Percentiles rank a stretch among this genome's conserved stretches.
These are phyloP conservation scores for Gryllus bimaculatus DNA, from an alignment of 1,140 invertebrate species.

Conservation along the genomic window DNA sequence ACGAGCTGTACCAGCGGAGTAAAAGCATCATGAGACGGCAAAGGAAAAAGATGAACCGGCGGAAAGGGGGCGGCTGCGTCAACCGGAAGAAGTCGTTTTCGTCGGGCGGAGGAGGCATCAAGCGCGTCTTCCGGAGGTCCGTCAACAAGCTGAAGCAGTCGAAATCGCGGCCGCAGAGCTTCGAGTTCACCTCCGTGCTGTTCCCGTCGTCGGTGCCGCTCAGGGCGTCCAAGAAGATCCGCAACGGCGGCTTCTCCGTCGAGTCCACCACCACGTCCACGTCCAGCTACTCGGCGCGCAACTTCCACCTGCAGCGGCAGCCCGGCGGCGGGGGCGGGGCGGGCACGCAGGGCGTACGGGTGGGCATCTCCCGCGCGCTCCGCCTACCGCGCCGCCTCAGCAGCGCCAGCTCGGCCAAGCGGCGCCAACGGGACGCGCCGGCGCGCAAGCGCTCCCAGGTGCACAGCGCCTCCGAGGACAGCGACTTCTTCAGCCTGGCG, in stretches of 20 bases:
- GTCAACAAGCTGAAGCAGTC: conserved; percentile 37
- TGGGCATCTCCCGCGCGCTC: background rate
- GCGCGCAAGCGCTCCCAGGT: conserved; percentile 25
- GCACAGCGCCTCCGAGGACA: conserved; percentile 52
- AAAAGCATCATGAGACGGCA: conserved; percentile 81
- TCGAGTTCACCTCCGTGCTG: conserved; percentile 42
- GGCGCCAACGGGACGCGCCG: conserved; percentile 17
- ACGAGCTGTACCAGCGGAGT: conserved; percentile 78
- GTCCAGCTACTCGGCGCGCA: background rate
- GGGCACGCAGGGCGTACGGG: conserved; percentile 27
- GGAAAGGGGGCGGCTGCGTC: conserved; percentile 35
- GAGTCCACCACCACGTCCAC: conserved; percentile 8
- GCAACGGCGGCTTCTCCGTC: background rate
- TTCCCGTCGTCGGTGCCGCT: conserved; percentile 35
- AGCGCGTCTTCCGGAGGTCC: conserved; percentile 32
- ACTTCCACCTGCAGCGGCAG: background rate
- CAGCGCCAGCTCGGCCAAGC: background rate
- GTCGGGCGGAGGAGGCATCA: conserved; percentile 10
- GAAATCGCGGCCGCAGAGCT: conserved; percentile 25
- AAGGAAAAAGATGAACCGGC: conserved; percentile 50
- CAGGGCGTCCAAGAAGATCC: conserved; percentile 6
- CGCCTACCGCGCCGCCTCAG: background rate
- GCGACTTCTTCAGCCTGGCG: conserved; percentile 48
- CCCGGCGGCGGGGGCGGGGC: conserved; percentile 25
- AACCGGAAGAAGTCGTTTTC: conserved; percentile 18